Evolutionary conservation across 2,113 vertebrate species (phyloP).

Genomic region (Glaucomys volans): DNA sequence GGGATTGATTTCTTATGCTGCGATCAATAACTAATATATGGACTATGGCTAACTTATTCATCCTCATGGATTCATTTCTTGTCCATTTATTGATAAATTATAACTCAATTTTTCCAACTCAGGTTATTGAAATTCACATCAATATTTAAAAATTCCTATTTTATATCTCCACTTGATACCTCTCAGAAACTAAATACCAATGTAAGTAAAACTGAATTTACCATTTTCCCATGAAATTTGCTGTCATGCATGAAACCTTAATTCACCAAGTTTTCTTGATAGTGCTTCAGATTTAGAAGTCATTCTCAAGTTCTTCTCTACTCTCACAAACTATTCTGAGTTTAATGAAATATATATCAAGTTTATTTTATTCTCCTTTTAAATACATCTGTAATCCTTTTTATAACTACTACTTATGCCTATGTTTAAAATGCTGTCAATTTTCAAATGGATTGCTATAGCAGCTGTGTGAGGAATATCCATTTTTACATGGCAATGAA

Average conservation of each 20-base stretch:
- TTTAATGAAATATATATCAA: not conserved
- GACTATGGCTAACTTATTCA: not conserved
- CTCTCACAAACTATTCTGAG: not conserved
- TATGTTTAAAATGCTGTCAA: slow-evolving; percentile 31
- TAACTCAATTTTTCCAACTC: not conserved
- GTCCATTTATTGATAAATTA: slow-evolving; percentile 20
- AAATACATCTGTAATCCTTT: not conserved
- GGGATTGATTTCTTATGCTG: not conserved
- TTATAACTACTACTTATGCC: not conserved
- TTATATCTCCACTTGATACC: not conserved
- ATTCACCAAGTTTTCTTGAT: not conserved
- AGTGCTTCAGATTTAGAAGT: not conserved
- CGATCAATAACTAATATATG: not conserved
- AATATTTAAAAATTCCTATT: not conserved
- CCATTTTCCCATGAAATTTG: not conserved
- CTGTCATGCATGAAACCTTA: not conserved
- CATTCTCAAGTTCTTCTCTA: not conserved
- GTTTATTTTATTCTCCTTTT: slow-evolving; percentile 1
- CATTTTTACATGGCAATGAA: slow-evolving; percentile 29
- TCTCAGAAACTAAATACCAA: not conserved
- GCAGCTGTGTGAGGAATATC: not conserved
- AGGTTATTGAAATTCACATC: not conserved
- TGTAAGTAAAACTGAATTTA: not conserved
- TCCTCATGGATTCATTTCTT: not conserved
- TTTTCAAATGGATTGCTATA: slow-evolving; percentile 47